A percentile compares a stretch with the other conserved stretches of the same genome.
Evolutionary conservation across 2,888 invertebrate genomes (phyloP).

Genomic region (Physocephala rufipes): DNA sequence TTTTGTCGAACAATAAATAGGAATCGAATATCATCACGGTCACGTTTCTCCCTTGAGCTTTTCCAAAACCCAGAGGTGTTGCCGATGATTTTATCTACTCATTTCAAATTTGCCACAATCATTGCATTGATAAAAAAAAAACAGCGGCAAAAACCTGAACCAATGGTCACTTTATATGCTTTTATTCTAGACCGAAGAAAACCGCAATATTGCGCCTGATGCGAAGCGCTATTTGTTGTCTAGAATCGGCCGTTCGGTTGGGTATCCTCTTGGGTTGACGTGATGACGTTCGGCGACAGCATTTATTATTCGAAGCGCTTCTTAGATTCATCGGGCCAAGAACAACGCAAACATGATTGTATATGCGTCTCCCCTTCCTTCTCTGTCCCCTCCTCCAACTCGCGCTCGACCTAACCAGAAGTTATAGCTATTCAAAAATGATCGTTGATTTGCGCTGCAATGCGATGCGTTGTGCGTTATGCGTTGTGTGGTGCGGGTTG

Average conservation of each 20-base stretch:
- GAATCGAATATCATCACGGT: slow-evolving; percentile 48
- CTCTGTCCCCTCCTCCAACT: too few species aligned
- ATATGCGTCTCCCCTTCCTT: too few species aligned
- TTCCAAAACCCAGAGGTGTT: slow-evolving; percentile 28
- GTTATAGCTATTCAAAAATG: too few species aligned
- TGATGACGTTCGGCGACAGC: slow-evolving; percentile 57
- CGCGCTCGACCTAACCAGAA: too few species aligned
- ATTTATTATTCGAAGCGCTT: slow-evolving; percentile 59
- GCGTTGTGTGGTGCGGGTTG: too few species aligned
- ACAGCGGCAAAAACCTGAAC: slow-evolving; percentile 4
- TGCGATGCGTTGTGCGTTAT: too few species aligned
- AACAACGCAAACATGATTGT: background rate
- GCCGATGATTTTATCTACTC: slow-evolving; percentile 4
- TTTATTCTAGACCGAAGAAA: too few species aligned
- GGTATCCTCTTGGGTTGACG: slow-evolving; percentile 3
- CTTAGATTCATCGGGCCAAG: slow-evolving; percentile 30
- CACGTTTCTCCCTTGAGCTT: slow-evolving; percentile 45
- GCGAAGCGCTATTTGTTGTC: too few species aligned
- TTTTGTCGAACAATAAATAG: slow-evolving; percentile 39
- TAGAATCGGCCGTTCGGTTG: background rate
- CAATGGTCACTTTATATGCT: background rate
- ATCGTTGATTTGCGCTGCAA: too few species aligned
- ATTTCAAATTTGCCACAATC: slow-evolving; percentile 27
- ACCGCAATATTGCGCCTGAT: too few species aligned
- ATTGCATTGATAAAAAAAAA: background rate